Evolutionary conservation across 1,140 invertebrate species (phyloP).

Genomic region (Tetramorium alpestre): DNA sequence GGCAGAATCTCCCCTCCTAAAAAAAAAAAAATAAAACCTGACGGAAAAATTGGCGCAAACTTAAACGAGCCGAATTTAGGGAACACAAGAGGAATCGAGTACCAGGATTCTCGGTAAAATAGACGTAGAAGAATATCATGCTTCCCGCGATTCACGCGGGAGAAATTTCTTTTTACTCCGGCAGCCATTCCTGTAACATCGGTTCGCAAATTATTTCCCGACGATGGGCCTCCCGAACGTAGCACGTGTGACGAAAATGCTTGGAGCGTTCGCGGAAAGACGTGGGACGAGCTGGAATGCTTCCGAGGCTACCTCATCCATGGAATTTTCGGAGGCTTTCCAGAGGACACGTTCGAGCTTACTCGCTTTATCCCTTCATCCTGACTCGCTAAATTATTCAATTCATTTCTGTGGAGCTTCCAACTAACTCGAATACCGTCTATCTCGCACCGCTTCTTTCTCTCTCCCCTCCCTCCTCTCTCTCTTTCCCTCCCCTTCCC

Average conservation of each 20-base stretch:
- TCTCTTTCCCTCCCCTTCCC: neutral
- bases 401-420: constrained; percentile 71
- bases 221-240: constrained; percentile 32
- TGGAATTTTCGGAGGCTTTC: constrained; percentile 64
- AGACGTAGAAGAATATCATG: constrained; percentile 7
- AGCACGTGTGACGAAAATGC: constrained; percentile 56
- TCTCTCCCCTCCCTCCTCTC: neutral
- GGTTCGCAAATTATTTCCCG: constrained; percentile 59
- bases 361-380: constrained; percentile 64
- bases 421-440: constrained; percentile 63
- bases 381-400: constrained; percentile 76
- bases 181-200: constrained; percentile 13
- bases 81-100: neutral
- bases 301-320: constrained; percentile 39
- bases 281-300: constrained; percentile 42
- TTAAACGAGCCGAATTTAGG: constrained; percentile 12
- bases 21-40: neutral
- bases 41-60: neutral
- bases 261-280: constrained; percentile 24
- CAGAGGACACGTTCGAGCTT: constrained; percentile 67
- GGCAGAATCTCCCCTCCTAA: neutral
- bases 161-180: constrained; percentile 44
- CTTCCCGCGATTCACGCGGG: constrained; percentile 4
- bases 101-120: constrained; percentile 23
- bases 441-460: neutral